phyloP scores from a whole-genome alignment of 2,113 vertebrate species.

The Sorex araneus region DNA sequence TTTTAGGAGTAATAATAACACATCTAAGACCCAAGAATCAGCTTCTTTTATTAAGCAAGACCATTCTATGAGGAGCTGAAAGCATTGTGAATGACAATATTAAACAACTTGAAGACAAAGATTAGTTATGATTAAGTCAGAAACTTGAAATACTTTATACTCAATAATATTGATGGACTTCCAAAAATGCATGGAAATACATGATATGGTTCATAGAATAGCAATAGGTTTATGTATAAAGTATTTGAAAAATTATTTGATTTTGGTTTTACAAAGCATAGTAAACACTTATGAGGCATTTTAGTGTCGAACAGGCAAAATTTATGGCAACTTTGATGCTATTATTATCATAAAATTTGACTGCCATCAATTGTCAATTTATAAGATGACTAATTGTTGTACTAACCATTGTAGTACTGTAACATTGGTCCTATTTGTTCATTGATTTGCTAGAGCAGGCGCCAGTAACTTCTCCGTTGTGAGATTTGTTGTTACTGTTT shows the following conservation, averaged over 20 bases:
- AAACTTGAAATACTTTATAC: neutral
- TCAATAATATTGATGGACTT: neutral
- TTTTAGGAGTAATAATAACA: conserved; percentile 41
- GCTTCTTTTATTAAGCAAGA: conserved; percentile 30
- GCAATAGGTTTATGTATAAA: neutral
- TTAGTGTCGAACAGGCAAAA: neutral
- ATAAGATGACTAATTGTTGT: neutral
- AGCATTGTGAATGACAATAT: neutral
- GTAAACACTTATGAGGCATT: neutral
- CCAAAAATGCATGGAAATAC: neutral
- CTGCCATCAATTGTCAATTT: neutral
- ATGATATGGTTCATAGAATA: neutral
- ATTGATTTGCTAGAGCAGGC: too few species aligned
- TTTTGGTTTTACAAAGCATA: conserved; percentile 3
- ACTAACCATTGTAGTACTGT: too few species aligned
- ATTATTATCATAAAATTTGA: neutral
- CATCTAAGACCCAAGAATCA: neutral
- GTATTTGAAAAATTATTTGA: neutral
- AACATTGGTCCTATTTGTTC: too few species aligned
- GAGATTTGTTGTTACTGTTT: too few species aligned
- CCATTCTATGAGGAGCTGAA: conserved; percentile 25
- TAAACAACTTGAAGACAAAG: conserved; percentile 41
- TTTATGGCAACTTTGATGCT: neutral
- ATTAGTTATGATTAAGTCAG: neutral
- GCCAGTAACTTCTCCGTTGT: too few species aligned